These are phyloP conservation scores for Exephanes ischioxanthus DNA, from an alignment of 2,888 invertebrate species.

Conservation along the genomic window DNA sequence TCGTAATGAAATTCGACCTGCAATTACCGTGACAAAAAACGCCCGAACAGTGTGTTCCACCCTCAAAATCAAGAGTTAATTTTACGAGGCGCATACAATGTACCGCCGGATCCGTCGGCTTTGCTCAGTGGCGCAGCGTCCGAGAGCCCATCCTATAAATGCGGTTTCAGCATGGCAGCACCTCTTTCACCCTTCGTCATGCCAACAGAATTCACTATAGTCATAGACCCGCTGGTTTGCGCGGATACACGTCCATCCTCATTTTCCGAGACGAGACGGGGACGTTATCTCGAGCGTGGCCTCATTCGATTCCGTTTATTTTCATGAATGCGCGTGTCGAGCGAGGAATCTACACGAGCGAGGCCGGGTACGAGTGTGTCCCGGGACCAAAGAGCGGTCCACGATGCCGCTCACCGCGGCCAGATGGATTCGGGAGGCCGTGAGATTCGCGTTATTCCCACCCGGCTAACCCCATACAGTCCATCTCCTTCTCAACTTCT, in stretches of 20 bases:
- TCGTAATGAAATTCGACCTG: not conserved
- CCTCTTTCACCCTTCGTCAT: conserved; percentile 58
- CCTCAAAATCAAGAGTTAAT: conserved; percentile 40
- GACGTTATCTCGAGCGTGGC: conserved; percentile 69
- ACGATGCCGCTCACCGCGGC: conserved; percentile 66
- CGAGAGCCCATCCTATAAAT: conserved; percentile 10
- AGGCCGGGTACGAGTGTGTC: conserved; percentile 36
- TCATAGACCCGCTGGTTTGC: conserved; percentile 45
- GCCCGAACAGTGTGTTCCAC: not conserved
- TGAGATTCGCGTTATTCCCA: conserved; percentile 82
- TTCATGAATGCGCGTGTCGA: conserved; percentile 65
- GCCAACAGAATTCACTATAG: conserved; percentile 44
- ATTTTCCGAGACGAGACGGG: conserved; percentile 57
- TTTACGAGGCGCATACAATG: conserved; percentile 38
- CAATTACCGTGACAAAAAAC: not conserved
- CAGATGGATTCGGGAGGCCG: conserved; percentile 81
- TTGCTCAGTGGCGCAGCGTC: conserved; percentile 4
- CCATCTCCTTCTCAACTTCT: conserved; percentile 34
- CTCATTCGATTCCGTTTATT: conserved; percentile 71
- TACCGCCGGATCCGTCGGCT: conserved; percentile 39
- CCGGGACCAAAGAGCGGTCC: conserved; percentile 42
- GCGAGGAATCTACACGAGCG: conserved; percentile 61
- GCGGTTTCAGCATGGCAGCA: conserved; percentile 30
- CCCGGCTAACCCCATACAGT: conserved; percentile 79
- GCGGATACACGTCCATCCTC: conserved; percentile 49